A percentile compares a stretch with the other conserved stretches of the same genome.
Evolutionary conservation across 2,797 vertebrate genomes (phyloP).

Genomic region (Coendou prehensilis): DNA sequence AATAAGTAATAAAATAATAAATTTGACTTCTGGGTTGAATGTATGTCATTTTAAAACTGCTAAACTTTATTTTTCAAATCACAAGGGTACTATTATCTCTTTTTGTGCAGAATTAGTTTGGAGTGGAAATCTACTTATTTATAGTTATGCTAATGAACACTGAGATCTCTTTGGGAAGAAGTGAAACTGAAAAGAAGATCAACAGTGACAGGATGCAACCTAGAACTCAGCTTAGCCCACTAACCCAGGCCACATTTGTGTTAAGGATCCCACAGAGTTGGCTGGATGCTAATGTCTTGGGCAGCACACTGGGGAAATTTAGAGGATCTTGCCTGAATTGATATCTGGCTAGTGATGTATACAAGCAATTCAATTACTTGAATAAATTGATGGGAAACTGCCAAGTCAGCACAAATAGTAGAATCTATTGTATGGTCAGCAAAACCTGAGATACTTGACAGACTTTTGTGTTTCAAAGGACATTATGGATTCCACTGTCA

Average conservation of each 20-base stretch:
- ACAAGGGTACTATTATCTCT: neutral
- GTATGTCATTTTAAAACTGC: neutral
- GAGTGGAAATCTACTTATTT: neutral
- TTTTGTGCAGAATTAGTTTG: neutral
- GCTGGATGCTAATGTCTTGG: neutral
- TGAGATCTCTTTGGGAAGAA: neutral
- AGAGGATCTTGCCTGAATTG: neutral
- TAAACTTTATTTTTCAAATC: neutral
- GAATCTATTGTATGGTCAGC: neutral
- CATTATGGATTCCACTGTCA: accelerated
- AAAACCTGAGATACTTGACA: neutral
- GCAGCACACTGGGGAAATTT: neutral
- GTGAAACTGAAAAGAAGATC: neutral
- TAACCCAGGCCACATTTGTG: accelerated
- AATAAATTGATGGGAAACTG: neutral
- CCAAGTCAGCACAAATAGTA: neutral
- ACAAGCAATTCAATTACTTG: neutral
- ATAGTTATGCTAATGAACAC: neutral
- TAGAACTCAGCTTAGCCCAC: neutral
- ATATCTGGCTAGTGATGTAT: neutral
- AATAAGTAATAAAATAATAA: neutral
- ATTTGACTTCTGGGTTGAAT: neutral
- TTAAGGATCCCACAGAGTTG: neutral
- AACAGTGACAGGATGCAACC: neutral
- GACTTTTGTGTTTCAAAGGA: neutral